Evolutionary conservation across 1,140 invertebrate species (phyloP).

Genomic region (Babylonia areolata): DNA sequence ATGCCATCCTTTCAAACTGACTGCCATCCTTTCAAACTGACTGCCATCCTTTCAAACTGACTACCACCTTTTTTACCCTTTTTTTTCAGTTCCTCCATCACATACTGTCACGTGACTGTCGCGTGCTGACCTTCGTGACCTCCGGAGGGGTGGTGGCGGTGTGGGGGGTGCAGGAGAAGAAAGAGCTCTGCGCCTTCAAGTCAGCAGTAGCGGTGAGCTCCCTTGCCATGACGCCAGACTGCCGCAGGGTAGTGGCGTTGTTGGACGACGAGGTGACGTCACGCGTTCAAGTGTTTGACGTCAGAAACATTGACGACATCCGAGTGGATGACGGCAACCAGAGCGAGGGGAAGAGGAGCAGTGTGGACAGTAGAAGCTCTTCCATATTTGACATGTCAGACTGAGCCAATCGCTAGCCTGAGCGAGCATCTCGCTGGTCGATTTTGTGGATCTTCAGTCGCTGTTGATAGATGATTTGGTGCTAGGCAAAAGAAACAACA

Average conservation of each 20-base stretch:
- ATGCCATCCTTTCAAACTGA: no score
- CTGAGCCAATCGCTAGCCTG: no score
- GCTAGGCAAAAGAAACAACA: no score
- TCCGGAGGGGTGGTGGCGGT: conserved; percentile 27
- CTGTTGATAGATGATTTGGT: no score
- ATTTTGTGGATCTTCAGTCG: no score
- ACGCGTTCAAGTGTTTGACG: conserved; percentile 34
- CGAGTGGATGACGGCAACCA: neutral
- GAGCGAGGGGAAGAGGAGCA: neutral
- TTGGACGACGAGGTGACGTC: conserved; percentile 27
- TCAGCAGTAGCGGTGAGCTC: conserved; percentile 1
- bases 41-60: no score
- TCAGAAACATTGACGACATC: conserved; percentile 37
- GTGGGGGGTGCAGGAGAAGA: conserved; percentile 33
- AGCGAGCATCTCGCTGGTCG: no score
- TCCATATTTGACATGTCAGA: neutral
- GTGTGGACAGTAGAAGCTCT: neutral
- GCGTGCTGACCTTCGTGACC: conserved; percentile 15
- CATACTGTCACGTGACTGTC: conserved; percentile 31
- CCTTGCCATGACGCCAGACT: conserved; percentile 34
- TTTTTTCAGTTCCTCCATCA: conserved; percentile 27
- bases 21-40: no score
- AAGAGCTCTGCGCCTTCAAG: conserved; percentile 32
- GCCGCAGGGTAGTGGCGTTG: conserved; percentile 9
- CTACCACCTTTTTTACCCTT: no score